These are phyloP conservation scores for Clepsis dumicolana DNA, from an alignment of 2,888 invertebrate species.

Conservation along the genomic window DNA sequence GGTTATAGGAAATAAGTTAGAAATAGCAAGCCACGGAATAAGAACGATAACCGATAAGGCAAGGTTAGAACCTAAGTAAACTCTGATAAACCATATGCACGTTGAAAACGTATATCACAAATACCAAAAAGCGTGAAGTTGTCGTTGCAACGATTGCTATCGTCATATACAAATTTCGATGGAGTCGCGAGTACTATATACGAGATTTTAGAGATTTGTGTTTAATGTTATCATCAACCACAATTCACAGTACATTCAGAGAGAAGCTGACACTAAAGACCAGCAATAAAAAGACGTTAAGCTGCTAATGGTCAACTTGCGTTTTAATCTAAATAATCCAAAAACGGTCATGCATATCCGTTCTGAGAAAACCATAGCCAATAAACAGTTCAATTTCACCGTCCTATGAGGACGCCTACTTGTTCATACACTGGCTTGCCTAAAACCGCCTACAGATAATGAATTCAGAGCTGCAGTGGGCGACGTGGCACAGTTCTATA, in stretches of 20 bases:
- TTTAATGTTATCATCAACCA: background rate
- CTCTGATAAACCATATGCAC: background rate
- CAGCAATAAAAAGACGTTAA: background rate
- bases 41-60: conserved; percentile 36
- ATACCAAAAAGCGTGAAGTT: conserved; percentile 2
- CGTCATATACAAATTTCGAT: background rate
- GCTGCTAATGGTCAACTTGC: background rate
- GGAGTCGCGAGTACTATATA: background rate
- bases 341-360: background rate
- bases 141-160: background rate
- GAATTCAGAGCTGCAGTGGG: conserved; percentile 43
- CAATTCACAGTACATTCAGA: background rate
- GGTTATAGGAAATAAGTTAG: background rate
- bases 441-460: conserved; percentile 29
- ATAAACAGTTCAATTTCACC: conserved; percentile 19
- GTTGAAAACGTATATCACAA: background rate
- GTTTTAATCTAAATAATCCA: background rate
- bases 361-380: conserved; percentile 1
- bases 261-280: background rate
- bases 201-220: too few species aligned
- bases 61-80: conserved; percentile 11
- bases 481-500: conserved; percentile 42
- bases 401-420: conserved; percentile 21
- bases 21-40: conserved; percentile 15
- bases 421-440: conserved; percentile 27